Conservation (phyloP, 92 coral and sea anemone species). For the Siderastrea radians region DNA sequence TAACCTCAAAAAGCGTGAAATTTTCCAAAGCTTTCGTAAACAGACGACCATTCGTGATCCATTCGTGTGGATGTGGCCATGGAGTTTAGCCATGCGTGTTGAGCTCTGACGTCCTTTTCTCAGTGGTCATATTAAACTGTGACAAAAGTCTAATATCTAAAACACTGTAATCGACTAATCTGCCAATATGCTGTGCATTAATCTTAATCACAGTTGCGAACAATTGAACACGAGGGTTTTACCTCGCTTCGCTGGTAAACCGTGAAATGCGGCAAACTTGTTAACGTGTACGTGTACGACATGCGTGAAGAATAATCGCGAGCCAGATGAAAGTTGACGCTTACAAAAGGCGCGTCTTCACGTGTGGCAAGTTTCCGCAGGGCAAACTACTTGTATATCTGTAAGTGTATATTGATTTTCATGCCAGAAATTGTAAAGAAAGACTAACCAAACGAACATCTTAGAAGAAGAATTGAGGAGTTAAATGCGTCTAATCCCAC, state of each 20-base stretch:
- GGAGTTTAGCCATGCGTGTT: neutral
- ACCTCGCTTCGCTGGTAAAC: slow-evolving; percentile 33
- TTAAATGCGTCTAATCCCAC: neutral
- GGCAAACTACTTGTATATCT: neutral
- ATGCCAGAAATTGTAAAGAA: neutral
- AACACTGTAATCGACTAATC: slow-evolving; percentile 34
- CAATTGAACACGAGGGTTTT: slow-evolving; percentile 21
- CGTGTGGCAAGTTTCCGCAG: neutral
- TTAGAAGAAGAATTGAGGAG: neutral
- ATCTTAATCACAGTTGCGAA: slow-evolving; percentile 28
- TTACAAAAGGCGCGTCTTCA: neutral
- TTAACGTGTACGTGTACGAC: neutral
- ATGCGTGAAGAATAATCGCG: neutral
- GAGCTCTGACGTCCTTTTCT: neutral
- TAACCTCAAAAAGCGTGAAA: neutral
- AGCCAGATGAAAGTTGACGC: slow-evolving; percentile 11
- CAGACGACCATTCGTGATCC: neutral
- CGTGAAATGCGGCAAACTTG: slow-evolving; percentile 2
- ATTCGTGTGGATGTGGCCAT: neutral
- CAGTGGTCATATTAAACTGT: neutral
- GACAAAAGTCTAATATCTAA: slow-evolving; percentile 45
- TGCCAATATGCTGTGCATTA: slow-evolving; percentile 11
- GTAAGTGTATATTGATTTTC: neutral
- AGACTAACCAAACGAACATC: neutral
- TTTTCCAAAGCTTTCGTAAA: neutral